Evolutionary conservation across 2,113 vertebrate species (phyloP).

Genomic region (Pyxicephalus adspersus): DNA sequence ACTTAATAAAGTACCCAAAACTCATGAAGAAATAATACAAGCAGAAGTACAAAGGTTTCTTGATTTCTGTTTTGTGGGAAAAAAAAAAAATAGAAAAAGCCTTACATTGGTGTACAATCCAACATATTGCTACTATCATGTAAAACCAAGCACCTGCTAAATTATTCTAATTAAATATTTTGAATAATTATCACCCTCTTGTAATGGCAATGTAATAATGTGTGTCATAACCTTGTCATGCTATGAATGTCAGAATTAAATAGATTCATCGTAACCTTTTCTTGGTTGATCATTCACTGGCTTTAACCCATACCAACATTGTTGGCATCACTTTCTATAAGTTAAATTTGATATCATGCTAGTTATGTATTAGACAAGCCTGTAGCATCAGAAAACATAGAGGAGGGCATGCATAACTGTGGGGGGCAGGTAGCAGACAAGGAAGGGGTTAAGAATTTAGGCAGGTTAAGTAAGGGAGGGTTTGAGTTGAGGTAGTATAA

Average conservation of each 20-base stretch:
- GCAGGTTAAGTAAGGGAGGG: too few species aligned
- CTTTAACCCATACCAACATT: background rate
- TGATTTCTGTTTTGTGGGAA: too few species aligned
- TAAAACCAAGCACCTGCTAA: background rate
- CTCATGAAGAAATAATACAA: too few species aligned
- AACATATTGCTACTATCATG: background rate
- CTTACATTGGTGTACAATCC: too few species aligned
- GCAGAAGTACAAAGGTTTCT: too few species aligned
- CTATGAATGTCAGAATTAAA: constrained; percentile 25
- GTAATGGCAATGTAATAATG: constrained; percentile 24
- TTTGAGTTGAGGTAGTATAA: too few species aligned
- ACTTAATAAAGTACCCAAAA: too few species aligned
- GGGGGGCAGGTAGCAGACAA: too few species aligned
- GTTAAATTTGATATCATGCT: background rate
- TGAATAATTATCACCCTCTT: constrained; percentile 14
- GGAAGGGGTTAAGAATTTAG: too few species aligned
- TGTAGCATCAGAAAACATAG: too few species aligned
- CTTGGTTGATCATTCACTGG: constrained; percentile 15
- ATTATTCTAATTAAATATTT: constrained; percentile 27
- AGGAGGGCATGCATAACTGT: too few species aligned
- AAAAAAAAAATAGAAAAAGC: too few species aligned
- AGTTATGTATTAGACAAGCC: background rate
- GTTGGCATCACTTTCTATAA: background rate
- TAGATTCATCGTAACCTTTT: constrained; percentile 24
- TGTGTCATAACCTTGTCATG: constrained; percentile 33